Conservation (phyloP, 2,888 invertebrate genomes). For the Temnothorax unifasciatus region DNA sequence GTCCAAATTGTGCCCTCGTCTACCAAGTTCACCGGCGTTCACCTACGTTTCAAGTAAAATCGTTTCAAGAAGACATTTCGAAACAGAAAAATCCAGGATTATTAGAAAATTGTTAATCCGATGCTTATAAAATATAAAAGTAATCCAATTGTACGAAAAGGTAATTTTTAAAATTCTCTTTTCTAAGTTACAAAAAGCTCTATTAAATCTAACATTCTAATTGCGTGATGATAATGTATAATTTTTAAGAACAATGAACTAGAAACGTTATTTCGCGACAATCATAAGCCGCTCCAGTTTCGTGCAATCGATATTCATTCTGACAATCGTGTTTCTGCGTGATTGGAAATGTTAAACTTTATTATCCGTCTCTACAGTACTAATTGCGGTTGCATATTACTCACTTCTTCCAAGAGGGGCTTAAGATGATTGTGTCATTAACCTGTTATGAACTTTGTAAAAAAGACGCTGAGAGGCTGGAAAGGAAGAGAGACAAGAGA, state of each 20-base stretch:
- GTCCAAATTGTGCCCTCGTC: constrained; percentile 91
- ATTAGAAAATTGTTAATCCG: neutral
- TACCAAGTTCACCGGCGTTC: constrained; percentile 89
- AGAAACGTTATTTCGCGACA: neutral
- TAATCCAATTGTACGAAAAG: neutral
- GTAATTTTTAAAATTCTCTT: neutral
- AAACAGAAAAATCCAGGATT: neutral
- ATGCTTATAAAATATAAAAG: neutral
- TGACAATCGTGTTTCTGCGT: neutral
- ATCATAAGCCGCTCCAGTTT: neutral
- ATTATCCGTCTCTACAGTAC: constrained; percentile 62
- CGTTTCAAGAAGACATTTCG: neutral
- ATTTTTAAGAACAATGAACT: neutral
- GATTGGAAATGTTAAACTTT: constrained; percentile 22
- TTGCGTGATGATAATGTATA: neutral
- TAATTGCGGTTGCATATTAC: no score
- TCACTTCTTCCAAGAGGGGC: no score
- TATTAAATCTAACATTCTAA: neutral
- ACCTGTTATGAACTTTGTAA: no score
- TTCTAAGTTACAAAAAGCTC: neutral
- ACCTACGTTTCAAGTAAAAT: constrained; percentile 72
- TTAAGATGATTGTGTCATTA: no score
- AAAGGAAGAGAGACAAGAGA: no score
- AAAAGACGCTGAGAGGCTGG: no score
- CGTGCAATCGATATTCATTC: neutral